These are phyloP conservation scores for Athripsodes cinereus DNA, from an alignment of 2,888 invertebrate genomes.

Conservation along the genomic window DNA sequence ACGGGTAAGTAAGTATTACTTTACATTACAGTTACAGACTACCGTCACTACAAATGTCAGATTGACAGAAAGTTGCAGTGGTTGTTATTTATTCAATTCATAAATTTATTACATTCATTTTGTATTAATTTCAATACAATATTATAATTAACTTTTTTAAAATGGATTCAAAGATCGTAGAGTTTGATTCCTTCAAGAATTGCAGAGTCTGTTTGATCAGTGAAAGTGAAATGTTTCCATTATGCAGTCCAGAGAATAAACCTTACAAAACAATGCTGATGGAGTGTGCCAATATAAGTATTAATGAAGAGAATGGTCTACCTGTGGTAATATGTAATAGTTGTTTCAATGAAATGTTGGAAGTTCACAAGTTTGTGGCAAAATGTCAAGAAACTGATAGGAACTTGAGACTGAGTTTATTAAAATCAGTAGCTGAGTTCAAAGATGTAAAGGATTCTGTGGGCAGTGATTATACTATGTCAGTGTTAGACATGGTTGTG, in stretches of 20 bases:
- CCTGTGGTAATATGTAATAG: conserved; percentile 13
- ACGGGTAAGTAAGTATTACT: too few species aligned
- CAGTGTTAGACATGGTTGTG: background rate
- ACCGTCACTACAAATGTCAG: too few species aligned
- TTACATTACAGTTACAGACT: too few species aligned
- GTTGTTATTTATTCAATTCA: too few species aligned
- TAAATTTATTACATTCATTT: too few species aligned
- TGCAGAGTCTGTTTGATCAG: conserved; percentile 17
- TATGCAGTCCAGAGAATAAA: conserved; percentile 10
- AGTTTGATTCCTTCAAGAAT: background rate
- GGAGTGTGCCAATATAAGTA: conserved; percentile 14
- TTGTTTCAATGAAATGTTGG: conserved; percentile 13
- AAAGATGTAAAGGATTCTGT: background rate
- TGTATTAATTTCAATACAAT: too few species aligned
- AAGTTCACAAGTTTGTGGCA: conserved; percentile 16
- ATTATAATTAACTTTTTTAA: too few species aligned
- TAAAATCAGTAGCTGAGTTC: background rate
- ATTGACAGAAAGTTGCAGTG: too few species aligned
- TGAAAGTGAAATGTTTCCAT: conserved; percentile 7
- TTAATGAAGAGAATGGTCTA: conserved; percentile 14
- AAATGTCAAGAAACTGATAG: conserved; percentile 18
- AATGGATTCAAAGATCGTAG: background rate
- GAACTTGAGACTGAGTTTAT: conserved; percentile 4
- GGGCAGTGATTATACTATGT: background rate
- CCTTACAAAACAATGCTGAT: conserved; percentile 8